Percentiles rank a stretch among this genome's conserved stretches.
Evolutionary conservation across 30 jellyfish, hydroid and myxozoan genomes (phyloP).

Genomic region (Aurelia aurita complex sp. Pacific): DNA sequence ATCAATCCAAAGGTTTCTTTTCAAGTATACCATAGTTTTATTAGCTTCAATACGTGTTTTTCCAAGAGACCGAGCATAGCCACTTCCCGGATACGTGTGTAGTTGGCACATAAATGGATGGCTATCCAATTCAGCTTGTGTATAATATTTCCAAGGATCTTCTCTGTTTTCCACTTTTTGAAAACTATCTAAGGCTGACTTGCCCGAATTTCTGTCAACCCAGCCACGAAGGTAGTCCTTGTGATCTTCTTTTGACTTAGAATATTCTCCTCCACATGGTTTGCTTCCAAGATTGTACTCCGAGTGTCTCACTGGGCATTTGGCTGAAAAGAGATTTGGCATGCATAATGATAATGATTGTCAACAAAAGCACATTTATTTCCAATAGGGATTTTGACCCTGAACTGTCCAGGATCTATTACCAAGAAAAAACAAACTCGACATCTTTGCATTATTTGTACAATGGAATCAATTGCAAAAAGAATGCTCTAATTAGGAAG

Average conservation of each 20-base stretch:
- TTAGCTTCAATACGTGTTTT: constrained; percentile 37
- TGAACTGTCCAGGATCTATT: no score
- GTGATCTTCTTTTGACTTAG: constrained; percentile 15
- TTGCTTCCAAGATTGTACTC: background rate
- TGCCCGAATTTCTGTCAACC: background rate
- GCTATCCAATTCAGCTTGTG: constrained; percentile 31
- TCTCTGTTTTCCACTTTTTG: background rate
- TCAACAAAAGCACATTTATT: no score
- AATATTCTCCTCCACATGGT: constrained; percentile 5
- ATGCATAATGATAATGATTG: no score
- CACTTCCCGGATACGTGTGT: constrained; percentile 80
- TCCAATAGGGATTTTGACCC: no score
- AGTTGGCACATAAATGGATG: constrained; percentile 8
- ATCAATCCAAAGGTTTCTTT: constrained; percentile 72
- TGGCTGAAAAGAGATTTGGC: no score
- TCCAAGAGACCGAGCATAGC: constrained; percentile 67
- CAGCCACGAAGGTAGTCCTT: constrained; percentile 22
- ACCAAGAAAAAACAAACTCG: no score
- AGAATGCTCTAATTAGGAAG: no score
- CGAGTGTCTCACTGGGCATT: no score
- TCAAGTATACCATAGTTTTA: constrained; percentile 21
- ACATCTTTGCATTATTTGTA: no score
- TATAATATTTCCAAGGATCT: constrained; percentile 56
- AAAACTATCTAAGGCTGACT: background rate
- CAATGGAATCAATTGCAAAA: no score